Evolutionary conservation across 2,797 vertebrate genomes (phyloP).

Genomic region (Halcyon smyrnensis): DNA sequence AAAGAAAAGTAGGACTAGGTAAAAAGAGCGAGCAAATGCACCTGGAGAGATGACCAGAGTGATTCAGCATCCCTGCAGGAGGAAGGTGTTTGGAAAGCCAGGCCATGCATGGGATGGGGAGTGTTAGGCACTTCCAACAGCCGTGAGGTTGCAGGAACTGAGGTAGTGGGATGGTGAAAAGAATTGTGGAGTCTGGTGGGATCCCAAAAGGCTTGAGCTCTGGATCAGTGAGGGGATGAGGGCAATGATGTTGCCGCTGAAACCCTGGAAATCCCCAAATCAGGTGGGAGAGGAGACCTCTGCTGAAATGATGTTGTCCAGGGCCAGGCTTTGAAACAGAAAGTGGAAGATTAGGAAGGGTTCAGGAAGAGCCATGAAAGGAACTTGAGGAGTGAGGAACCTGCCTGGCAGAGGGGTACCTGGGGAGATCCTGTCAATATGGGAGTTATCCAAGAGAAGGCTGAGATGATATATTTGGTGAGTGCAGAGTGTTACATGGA

Average conservation of each 20-base stretch:
- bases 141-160: neutral
- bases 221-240: neutral
- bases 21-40: neutral
- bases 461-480: neutral
- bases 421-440: neutral
- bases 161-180: neutral
- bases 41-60: neutral
- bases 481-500: neutral
- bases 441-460: neutral
- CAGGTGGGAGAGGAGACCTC: accelerated
- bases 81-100: neutral
- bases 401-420: neutral
- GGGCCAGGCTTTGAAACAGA: neutral
- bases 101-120: accelerated
- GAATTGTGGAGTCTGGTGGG: neutral
- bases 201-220: neutral
- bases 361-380: neutral
- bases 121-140: neutral
- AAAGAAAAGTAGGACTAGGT: neutral
- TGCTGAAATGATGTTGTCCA: neutral
- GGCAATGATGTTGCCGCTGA: neutral
- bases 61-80: neutral
- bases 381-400: neutral
- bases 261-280: neutral
- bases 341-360: neutral